phyloP scores from a whole-genome alignment of 2,888 invertebrate genomes.

The Tenthredo mesomela region DNA sequence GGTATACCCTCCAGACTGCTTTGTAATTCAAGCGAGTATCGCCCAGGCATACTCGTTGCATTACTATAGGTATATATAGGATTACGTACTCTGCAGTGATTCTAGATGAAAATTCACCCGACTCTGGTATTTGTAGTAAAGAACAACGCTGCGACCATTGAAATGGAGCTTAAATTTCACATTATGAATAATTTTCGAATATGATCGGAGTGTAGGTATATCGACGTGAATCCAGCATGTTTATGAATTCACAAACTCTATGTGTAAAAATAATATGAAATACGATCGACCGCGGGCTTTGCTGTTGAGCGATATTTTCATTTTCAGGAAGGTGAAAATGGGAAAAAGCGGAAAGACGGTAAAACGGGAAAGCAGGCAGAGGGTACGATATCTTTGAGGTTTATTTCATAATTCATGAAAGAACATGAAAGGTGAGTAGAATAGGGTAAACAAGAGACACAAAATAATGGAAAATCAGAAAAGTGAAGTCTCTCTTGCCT shows the following conservation, averaged over 20 bases:
- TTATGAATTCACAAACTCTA: neutral
- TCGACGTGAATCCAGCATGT: neutral
- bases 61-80: neutral
- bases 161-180: neutral
- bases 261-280: slow-evolving; percentile 18
- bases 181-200: neutral
- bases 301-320: slow-evolving; percentile 16
- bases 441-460: slow-evolving; percentile 21
- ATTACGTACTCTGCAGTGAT: neutral
- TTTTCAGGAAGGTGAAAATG: slow-evolving; percentile 3
- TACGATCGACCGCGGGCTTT: neutral
- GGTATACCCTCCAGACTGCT: slow-evolving; percentile 32
- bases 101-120: neutral
- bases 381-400: slow-evolving; percentile 46
- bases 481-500: neutral
- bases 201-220: neutral
- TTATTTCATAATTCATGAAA: slow-evolving; percentile 53
- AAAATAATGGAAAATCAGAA: slow-evolving; percentile 52
- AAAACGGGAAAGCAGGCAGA: neutral
- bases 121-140: neutral
- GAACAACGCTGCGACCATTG: neutral
- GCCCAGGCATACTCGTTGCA: neutral
- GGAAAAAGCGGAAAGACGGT: neutral
- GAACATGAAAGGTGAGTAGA: slow-evolving; percentile 31
- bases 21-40: slow-evolving; percentile 32